Percentiles rank a stretch among this genome's conserved stretches.
Conservation (phyloP, 1,140 invertebrate genomes). For the Chrysomallon squamiferum region DNA sequence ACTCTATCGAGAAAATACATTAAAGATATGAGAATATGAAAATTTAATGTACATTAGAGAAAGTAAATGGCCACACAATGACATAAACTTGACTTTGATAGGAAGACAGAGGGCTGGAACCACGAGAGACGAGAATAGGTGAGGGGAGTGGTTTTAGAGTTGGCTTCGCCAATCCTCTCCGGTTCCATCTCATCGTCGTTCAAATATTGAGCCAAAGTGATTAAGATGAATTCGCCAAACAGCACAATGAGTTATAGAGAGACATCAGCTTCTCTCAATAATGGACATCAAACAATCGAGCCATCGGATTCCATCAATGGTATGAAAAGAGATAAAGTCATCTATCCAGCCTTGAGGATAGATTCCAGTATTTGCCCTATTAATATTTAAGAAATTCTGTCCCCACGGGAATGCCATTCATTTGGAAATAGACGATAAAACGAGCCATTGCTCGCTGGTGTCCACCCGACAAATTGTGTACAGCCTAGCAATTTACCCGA, state of each 20-base stretch:
- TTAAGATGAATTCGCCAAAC: conserved; percentile 21
- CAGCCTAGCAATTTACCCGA: too few relatives aligned
- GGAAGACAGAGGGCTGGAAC: background rate
- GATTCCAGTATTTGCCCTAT: conserved; percentile 7
- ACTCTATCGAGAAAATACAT: conserved; percentile 23
- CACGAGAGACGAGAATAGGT: too few relatives aligned
- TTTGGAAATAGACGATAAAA: too few relatives aligned
- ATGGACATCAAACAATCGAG: conserved; percentile 22
- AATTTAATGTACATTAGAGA: conserved; percentile 32
- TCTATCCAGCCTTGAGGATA: background rate
- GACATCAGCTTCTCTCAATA: conserved; percentile 12
- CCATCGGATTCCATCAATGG: conserved; percentile 11
- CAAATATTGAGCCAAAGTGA: conserved; percentile 26
- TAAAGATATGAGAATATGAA: conserved; percentile 36
- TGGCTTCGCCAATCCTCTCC: too few relatives aligned
- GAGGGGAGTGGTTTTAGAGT: too few relatives aligned
- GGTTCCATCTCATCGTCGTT: conserved; percentile 7
- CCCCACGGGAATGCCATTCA: too few relatives aligned
- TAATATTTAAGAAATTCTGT: conserved; percentile 20
- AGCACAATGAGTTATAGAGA: conserved; percentile 21
- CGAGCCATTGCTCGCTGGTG: too few relatives aligned
- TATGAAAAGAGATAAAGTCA: conserved; percentile 14
- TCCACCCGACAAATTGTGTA: too few relatives aligned
- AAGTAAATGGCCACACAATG: conserved; percentile 11
- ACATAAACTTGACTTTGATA: conserved; percentile 21